Base-by-base conservation (phyloP, 1,140 invertebrate species). In the Rhagoletis zephyria region DNA sequence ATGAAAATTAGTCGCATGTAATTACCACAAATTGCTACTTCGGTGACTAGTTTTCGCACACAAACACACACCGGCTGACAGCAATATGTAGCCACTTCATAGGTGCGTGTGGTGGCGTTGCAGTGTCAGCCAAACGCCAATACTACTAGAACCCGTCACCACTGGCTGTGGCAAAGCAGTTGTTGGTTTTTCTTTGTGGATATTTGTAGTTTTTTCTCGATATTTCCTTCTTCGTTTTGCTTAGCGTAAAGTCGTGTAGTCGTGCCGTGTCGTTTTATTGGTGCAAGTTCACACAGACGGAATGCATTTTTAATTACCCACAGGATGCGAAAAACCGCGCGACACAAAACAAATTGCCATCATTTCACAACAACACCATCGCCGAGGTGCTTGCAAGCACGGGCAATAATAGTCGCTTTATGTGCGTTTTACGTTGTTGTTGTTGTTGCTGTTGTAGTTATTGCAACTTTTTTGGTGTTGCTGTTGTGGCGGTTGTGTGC, bases 271-370 rank as follows among this genome's bases (percentile, higher is more conserved):
- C 59, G 40, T 81, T 81, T 63, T 42, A 64, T 67, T 81, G 67
- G 86, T 70, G 63, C 59, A 87, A 77, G 87, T 87, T 81, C 77
- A 45, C 70, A 87, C 60, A 87, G 70, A 77, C 56, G 67, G 85
- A 88, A 88, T 86, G 87, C 85, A 88, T 88, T 88, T 88, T 88
- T 88, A 88, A 88, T 88, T 88, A 88, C 87, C 87, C 87, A 88
- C 87, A 88, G 87, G 87, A 88, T 88, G 87, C 87, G 87, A 74
- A 86, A 85, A 85, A 87, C 81, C 85, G 85, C 59, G 42, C 81
- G 87, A 88, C 87, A 88, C 87, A 59, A 86, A 88, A 88, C 87
- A 88, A 88, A 88, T 88, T 86, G 87, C 87, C 87, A 88, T 88
- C 87, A 86, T 88, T 88, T 88, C 56, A 61, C 86, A 67, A 87